Evolutionary conservation across 2,113 vertebrate genomes (phyloP).

Genomic region (Bos indicus): DNA sequence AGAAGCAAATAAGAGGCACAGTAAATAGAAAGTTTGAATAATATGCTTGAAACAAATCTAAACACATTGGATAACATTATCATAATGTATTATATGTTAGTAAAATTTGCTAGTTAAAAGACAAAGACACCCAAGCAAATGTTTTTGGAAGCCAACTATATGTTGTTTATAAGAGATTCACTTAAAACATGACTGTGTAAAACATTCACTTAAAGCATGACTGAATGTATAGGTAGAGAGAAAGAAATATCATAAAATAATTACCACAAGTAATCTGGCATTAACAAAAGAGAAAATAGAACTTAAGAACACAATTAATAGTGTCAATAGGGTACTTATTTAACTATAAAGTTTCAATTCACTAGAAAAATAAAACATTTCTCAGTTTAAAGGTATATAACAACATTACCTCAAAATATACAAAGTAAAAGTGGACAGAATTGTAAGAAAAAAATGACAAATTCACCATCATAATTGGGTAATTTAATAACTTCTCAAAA

Average conservation of each 20-base stretch:
- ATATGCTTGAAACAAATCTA: not conserved
- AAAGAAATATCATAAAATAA: not conserved
- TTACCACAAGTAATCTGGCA: not conserved
- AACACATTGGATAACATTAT: not conserved
- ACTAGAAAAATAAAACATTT: not conserved
- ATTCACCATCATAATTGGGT: not conserved
- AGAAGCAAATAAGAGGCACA: not conserved
- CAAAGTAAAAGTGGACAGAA: not conserved
- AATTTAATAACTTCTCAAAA: not conserved
- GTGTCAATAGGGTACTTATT: not conserved
- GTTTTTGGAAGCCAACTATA: not conserved
- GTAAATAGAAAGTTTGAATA: not conserved
- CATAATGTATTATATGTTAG: not conserved
- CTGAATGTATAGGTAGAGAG: not conserved
- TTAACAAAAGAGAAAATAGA: not conserved
- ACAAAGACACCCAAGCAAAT: not conserved
- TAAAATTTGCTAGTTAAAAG: not conserved
- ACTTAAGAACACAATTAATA: not conserved
- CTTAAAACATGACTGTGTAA: not conserved
- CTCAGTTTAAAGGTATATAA: not conserved
- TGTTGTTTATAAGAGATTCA: not conserved
- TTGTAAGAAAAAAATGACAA: not conserved
- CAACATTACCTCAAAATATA: not conserved
- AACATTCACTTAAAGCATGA: not conserved
- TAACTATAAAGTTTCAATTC: not conserved